phyloP scores from a whole-genome alignment of 2,888 invertebrate species.

The Mechanitis messenoides region DNA sequence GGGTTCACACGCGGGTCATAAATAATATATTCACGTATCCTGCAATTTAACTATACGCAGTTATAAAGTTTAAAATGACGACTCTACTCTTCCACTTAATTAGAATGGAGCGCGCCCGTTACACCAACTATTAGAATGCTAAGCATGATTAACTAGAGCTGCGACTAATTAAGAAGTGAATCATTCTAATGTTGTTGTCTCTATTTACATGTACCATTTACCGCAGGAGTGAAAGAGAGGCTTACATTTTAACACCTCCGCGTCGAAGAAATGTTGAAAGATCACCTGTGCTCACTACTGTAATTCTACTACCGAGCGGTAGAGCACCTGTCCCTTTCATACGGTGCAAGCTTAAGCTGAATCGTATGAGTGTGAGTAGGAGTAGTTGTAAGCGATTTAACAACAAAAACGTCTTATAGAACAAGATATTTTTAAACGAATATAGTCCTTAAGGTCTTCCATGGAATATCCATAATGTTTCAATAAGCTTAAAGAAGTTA shows the following conservation, averaged over 20 bases:
- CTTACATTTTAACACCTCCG: conserved; percentile 63
- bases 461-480: conserved; percentile 23
- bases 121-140: conserved; percentile 60
- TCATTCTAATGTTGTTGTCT: conserved; percentile 47
- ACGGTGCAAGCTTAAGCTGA: conserved; percentile 71
- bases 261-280: conserved; percentile 67
- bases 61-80: conserved; percentile 47
- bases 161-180: conserved; percentile 58
- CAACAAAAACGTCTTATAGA: conserved; percentile 41
- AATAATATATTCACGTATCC: conserved; percentile 36
- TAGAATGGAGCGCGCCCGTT: conserved; percentile 49
- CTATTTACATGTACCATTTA: conserved; percentile 32
- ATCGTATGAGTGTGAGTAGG: conserved; percentile 75
- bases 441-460: conserved; percentile 31
- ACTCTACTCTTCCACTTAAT: conserved; percentile 52
- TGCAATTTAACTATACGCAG: conserved; percentile 35
- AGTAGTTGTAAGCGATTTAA: conserved; percentile 55
- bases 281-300: conserved; percentile 77
- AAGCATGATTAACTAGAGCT: conserved; percentile 62
- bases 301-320: conserved; percentile 71
- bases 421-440: conserved; percentile 25
- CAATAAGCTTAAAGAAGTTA: conserved; percentile 33
- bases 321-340: conserved; percentile 76
- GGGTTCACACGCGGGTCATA: conserved; percentile 38
- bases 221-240: conserved; percentile 50